phyloP scores from a whole-genome alignment of 2,888 invertebrate species.

The Synergus laeviventris region DNA sequence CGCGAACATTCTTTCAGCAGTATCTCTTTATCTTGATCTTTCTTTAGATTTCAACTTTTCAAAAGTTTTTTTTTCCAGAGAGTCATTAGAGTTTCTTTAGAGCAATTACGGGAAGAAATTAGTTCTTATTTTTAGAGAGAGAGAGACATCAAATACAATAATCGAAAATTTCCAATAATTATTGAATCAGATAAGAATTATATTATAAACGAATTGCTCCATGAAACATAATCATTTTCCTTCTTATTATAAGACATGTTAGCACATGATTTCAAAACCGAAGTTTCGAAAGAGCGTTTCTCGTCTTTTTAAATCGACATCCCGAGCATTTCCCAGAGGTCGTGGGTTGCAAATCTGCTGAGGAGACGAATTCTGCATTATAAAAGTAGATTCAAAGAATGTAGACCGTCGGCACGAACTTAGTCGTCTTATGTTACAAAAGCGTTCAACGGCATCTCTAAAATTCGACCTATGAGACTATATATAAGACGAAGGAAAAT shows the following conservation, averaged over 20 bases:
- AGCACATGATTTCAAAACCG: conserved; percentile 1
- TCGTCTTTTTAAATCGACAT: conserved; percentile 49
- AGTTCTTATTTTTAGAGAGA: no score
- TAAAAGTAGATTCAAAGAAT: conserved; percentile 12
- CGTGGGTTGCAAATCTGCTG: not conserved
- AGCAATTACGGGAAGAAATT: no score
- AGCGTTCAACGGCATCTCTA: not conserved
- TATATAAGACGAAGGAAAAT: conserved; percentile 19
- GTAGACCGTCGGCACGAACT: conserved; percentile 43
- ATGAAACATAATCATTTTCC: not conserved
- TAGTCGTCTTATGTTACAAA: conserved; percentile 10
- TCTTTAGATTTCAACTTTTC: not conserved
- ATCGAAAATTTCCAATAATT: no score
- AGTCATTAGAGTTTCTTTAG: not conserved
- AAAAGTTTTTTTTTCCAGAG: not conserved
- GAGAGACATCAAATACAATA: no score
- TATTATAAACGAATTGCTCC: no score
- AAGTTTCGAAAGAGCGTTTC: conserved; percentile 8
- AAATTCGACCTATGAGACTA: not conserved
- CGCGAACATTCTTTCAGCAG: no score
- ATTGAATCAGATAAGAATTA: no score
- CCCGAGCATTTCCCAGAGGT: conserved; percentile 44
- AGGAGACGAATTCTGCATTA: conserved; percentile 6
- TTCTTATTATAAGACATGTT: not conserved
- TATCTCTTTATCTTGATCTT: not conserved